phyloP scores from a whole-genome alignment of 2,888 invertebrate genomes.

The Eugnorisma glareosa region DNA sequence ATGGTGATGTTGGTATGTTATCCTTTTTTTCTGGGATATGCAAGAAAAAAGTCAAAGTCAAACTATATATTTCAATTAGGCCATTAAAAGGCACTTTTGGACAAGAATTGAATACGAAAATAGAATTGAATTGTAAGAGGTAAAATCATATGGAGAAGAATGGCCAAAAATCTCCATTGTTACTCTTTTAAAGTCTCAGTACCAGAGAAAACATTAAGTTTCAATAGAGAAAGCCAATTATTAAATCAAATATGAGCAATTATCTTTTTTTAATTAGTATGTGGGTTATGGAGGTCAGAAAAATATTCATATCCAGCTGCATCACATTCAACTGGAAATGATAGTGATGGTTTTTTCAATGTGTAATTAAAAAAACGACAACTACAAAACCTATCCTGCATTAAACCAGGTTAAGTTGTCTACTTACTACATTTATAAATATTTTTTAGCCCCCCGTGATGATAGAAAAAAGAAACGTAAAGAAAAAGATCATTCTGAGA shows the following conservation, averaged over 20 bases:
- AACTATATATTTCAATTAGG: not conserved
- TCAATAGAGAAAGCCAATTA: not conserved
- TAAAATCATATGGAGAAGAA: not conserved
- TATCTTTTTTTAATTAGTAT: not conserved
- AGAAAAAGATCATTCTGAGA: constrained; percentile 88
- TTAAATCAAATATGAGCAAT: not conserved
- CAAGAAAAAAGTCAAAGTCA: not conserved
- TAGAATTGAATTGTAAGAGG: not conserved
- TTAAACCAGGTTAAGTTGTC: not conserved
- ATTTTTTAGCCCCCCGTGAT: constrained; percentile 76
- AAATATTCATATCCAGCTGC: not conserved
- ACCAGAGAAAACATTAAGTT: not conserved
- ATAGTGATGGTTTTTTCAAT: not conserved
- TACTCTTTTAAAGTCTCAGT: not conserved
- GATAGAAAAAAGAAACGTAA: constrained; percentile 88
- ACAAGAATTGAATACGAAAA: not conserved
- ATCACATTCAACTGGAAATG: not conserved
- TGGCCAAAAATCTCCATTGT: not conserved
- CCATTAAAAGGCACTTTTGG: not conserved
- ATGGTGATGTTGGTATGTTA: constrained; percentile 81
- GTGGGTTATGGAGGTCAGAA: not conserved
- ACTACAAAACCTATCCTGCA: not conserved
- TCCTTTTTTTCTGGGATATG: not conserved
- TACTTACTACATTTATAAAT: not conserved
- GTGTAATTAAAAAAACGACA: not conserved